Base-by-base conservation (phyloP, 2,888 invertebrate genomes). In the Prenolepis imparis region DNA sequence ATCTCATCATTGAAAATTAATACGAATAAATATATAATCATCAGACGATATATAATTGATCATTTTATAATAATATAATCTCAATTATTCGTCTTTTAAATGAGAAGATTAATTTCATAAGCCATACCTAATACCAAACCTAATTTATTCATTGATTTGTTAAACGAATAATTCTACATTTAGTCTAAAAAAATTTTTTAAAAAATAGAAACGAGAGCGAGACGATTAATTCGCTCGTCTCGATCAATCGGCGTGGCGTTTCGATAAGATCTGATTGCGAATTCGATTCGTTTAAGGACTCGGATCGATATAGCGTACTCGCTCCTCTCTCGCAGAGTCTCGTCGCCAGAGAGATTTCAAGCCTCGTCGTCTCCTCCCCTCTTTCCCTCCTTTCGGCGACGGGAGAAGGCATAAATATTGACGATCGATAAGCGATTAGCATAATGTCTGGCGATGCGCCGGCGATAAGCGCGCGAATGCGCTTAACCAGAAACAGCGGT, bases 201-300 rank as follows among this genome's bases (percentile, higher is more conserved):
- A 57, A 73, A 24, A 12, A 57, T 55, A 67, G 67, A 55, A 77
- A 28, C 21, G n/a, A n/a, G 74, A 32, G 24, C 32, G 32, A 44
- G 44, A 21, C 74, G 59, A 36, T 80, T 80, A 78, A 73, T 80
- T 28, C 57, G 57, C 57, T 41, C 41, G 57, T 78, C 18, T 72
- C 77, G 88, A 84, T 91, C 91, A 92, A 92, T 92, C 90, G 90
- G 84, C 68, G 85, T 78, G 85, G 41, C 85, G 39, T 52, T 84
- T 84, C 88, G 93, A 93, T 93, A 93, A 86, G 89, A 93, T 93
- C 93, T 91, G 93, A 74, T 28, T 66, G 86, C 88, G 87, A 85
- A 68, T 84, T 84, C 80, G 85, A 84, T 83, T 89, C 52, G 55
- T 70, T 74, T 74, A 32, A 57, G 59, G 39, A 73, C 59, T 24